A percentile compares a stretch with the other conserved stretches of the same genome.
These are phyloP conservation scores for Saguinus midas DNA, from an alignment of 2,113 vertebrate species.

Conservation along the genomic window DNA sequence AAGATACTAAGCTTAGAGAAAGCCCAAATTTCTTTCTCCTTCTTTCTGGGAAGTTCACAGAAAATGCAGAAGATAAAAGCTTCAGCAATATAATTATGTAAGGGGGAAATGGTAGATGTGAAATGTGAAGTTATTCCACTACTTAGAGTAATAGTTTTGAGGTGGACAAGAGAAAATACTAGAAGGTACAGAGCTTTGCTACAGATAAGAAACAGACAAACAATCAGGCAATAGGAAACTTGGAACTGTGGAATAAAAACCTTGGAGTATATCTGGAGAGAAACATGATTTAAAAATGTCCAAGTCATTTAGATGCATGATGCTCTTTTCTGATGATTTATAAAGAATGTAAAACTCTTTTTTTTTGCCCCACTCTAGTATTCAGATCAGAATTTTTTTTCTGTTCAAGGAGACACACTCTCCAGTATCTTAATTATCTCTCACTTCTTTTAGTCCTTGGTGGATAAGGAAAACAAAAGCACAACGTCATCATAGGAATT, in stretches of 20 bases:
- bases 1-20: background rate
- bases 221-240: background rate
- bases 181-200: background rate
- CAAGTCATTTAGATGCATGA: background rate
- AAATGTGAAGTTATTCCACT: background rate
- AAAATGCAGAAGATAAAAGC: background rate
- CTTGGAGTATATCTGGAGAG: background rate
- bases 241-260: background rate
- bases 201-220: background rate
- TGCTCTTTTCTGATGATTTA: background rate
- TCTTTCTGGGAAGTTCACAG: background rate
- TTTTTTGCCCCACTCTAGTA: background rate
- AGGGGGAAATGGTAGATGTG: background rate
- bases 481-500: background rate
- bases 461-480: background rate
- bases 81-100: background rate
- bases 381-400: background rate
- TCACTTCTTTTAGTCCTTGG: background rate
- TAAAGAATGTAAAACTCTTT: background rate
- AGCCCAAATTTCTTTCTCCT: background rate
- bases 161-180: background rate
- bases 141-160: background rate
- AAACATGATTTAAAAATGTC: background rate
- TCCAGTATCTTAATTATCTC: background rate
- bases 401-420: background rate